Evolutionary conservation across 2,113 vertebrate genomes (phyloP).

Genomic region (Gyps fulvus): DNA sequence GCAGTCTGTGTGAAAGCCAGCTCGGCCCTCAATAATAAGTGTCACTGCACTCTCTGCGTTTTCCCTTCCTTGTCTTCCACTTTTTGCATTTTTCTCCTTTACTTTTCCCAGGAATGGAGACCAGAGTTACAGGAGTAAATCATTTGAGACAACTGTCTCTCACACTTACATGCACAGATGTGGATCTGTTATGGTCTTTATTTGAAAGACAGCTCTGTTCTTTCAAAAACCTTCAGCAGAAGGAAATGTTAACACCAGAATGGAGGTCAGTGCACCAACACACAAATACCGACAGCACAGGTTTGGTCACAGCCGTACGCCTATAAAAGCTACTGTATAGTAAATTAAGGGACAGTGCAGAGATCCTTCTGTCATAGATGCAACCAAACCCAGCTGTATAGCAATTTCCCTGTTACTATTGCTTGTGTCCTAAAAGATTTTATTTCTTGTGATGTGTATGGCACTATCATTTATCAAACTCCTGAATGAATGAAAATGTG

Average conservation of each 20-base stretch:
- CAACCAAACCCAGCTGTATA: neutral
- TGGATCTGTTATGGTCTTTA: neutral
- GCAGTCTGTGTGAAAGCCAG: neutral
- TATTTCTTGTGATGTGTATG: neutral
- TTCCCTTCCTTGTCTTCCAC: neutral
- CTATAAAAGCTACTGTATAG: neutral
- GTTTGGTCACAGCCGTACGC: neutral
- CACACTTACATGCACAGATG: neutral
- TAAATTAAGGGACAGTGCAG: neutral
- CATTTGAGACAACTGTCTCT: neutral
- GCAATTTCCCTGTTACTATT: neutral
- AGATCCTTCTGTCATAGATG: neutral
- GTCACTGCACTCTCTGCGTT: neutral
- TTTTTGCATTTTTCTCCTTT: neutral
- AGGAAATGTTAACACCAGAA: neutral
- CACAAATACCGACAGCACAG: accelerated
- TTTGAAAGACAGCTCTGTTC: neutral
- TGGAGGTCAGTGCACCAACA: neutral
- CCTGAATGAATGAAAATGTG: neutral
- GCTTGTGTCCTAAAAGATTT: neutral
- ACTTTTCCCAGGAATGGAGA: neutral
- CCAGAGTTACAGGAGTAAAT: neutral
- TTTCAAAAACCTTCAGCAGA: neutral
- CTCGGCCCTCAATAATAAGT: neutral
- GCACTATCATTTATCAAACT: neutral